Percentiles rank a stretch among this genome's conserved stretches.
phyloP scores from a whole-genome alignment of 2,888 invertebrate genomes.

The Chrysotoxum bicinctum region DNA sequence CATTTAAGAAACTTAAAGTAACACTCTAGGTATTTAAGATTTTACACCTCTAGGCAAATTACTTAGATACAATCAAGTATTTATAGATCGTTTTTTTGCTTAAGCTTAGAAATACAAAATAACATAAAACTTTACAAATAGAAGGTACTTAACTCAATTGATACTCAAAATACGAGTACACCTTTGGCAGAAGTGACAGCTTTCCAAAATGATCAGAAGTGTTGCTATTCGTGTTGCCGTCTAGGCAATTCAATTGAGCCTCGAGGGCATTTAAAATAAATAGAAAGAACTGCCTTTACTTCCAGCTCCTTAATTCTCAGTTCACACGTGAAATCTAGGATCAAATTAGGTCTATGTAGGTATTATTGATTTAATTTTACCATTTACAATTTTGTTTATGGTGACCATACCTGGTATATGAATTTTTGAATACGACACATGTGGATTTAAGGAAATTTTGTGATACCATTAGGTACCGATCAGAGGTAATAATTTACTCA shows the following conservation, averaged over 20 bases:
- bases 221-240: not conserved
- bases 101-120: not conserved
- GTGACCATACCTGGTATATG: too few relatives aligned
- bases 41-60: not conserved
- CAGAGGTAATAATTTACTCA: too few relatives aligned
- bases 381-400: not conserved
- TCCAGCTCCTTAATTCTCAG: not conserved
- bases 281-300: not conserved
- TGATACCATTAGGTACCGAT: too few relatives aligned
- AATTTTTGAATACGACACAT: too few relatives aligned
- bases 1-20: not conserved
- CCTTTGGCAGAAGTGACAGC: not conserved
- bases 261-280: not conserved
- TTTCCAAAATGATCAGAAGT: not conserved
- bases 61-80: not conserved
- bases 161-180: not conserved
- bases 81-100: too few relatives aligned
- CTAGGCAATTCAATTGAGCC: not conserved
- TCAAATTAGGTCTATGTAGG: too few relatives aligned
- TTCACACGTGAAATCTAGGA: not conserved
- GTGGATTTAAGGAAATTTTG: too few relatives aligned
- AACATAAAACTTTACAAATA: slow-evolving; percentile 11
- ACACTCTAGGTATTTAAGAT: not conserved
- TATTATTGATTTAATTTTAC: not conserved
- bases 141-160: not conserved